These are phyloP conservation scores for Meteorus sp. DNA, from an alignment of 1,140 invertebrate species.

Conservation along the genomic window DNA sequence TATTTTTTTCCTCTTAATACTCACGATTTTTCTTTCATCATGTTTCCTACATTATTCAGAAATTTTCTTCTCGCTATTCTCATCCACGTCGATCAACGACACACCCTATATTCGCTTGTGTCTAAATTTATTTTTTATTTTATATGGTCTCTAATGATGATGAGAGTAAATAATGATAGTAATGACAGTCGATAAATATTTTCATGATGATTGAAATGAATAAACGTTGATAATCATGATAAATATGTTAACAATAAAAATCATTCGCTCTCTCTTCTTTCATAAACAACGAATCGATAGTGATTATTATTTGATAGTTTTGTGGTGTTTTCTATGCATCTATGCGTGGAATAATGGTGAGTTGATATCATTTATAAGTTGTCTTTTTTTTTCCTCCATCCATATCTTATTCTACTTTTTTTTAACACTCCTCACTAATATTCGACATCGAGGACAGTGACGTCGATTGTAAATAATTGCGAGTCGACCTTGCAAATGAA, in stretches of 20 bases:
- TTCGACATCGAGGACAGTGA: conserved; percentile 24
- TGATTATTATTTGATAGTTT: background rate
- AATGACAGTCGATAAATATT: conserved; percentile 8
- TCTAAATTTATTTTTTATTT: background rate
- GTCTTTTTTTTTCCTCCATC: conserved; percentile 2
- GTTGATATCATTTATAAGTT: conserved; percentile 13
- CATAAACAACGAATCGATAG: background rate
- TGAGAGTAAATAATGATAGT: conserved; percentile 1
- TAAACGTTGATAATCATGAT: background rate
- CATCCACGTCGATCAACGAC: conserved; percentile 30
- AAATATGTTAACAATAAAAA: conserved; percentile 6
- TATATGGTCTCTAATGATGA: conserved; percentile 10
- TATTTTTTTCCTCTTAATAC: background rate
- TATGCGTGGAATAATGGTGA: background rate
- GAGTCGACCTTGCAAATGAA: conserved; percentile 10
- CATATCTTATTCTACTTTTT: conserved; percentile 8
- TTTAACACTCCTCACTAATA: conserved; percentile 12
- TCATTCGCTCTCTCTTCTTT: background rate
- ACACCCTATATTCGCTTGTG: conserved; percentile 14
- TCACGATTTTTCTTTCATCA: conserved; percentile 3
- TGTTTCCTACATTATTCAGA: background rate
- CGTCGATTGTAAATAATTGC: conserved; percentile 18
- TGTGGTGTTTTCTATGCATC: background rate
- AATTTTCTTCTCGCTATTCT: conserved; percentile 1
- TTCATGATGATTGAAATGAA: conserved; percentile 4